These are phyloP conservation scores for Antitype chi DNA, from an alignment of 2,888 invertebrate genomes.

Conservation along the genomic window DNA sequence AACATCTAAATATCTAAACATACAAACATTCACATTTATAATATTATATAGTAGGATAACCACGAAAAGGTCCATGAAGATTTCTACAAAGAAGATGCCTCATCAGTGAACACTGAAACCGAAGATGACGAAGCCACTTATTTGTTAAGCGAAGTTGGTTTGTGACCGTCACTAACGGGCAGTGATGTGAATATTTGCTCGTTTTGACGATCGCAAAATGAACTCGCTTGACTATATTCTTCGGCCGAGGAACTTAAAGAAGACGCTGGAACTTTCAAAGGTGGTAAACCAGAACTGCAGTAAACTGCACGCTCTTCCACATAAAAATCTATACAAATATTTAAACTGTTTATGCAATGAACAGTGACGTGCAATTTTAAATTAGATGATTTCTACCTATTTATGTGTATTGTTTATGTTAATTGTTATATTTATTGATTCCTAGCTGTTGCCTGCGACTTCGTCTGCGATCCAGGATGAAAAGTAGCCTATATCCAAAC, in stretches of 20 bases:
- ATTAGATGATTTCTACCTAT: not conserved
- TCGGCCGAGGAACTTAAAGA: constrained; percentile 53
- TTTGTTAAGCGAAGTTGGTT: constrained; percentile 91
- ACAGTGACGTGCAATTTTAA: no score
- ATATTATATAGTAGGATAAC: no score
- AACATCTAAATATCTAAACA: no score
- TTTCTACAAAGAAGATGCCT: not conserved
- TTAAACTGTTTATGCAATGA: no score
- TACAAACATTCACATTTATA: no score
- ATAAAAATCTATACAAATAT: no score
- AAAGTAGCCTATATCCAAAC: no score
- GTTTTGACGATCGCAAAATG: constrained; percentile 91
- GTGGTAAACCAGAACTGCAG: constrained; percentile 3
- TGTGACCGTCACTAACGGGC: constrained; percentile 92
- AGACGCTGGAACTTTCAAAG: not conserved
- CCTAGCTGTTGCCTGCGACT: no score
- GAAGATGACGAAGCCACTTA: constrained; percentile 15
- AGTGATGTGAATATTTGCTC: constrained; percentile 86
- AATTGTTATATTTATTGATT: not conserved
- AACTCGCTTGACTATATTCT: constrained; percentile 90
- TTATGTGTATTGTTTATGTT: not conserved
- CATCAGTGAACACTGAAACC: not conserved
- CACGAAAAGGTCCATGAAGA: not conserved
- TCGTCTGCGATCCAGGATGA: no score
- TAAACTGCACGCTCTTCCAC: no score